Percentiles rank a stretch among this genome's conserved stretches.
Conservation (phyloP, 2,797 vertebrate genomes). For the Poecilia picta region DNA sequence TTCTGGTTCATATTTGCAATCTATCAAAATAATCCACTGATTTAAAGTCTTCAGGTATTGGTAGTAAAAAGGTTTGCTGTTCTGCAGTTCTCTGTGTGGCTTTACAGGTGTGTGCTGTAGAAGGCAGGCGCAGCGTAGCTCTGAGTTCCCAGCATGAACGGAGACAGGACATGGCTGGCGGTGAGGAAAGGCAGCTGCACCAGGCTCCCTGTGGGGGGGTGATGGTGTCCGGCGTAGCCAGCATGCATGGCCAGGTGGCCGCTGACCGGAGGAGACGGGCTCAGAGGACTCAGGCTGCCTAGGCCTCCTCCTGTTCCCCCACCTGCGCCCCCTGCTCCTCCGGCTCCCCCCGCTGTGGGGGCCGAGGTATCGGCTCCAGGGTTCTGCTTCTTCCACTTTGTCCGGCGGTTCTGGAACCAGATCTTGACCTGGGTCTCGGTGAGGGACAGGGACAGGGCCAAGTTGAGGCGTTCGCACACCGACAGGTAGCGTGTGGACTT, state of each 20-base stretch:
- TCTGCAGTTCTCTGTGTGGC: slow-evolving; percentile 10
- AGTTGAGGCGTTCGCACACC: slow-evolving; percentile 92
- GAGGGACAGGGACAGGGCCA: slow-evolving; percentile 92
- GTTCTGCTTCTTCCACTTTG: slow-evolving; percentile 98
- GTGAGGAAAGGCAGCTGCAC: slow-evolving; percentile 95
- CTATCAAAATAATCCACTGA: slow-evolving; percentile 76
- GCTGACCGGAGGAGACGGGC: slow-evolving; percentile 91
- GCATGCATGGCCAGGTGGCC: slow-evolving; percentile 91
- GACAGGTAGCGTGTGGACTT: slow-evolving; percentile 95
- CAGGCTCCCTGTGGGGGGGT: slow-evolving; percentile 84
- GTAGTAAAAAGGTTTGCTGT: slow-evolving; percentile 58
- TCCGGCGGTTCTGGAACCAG: slow-evolving; percentile 95
- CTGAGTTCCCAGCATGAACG: slow-evolving; percentile 95
- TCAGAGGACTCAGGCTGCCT: slow-evolving; percentile 89
- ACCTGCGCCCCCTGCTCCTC: slow-evolving; percentile 66
- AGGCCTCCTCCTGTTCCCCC: slow-evolving; percentile 75
- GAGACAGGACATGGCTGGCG: slow-evolving; percentile 93
- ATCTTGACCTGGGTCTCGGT: slow-evolving; percentile 97
- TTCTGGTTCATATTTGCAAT: slow-evolving; percentile 73
- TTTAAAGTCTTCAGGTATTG: slow-evolving; percentile 61
- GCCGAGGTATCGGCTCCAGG: slow-evolving; percentile 94
- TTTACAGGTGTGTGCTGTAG: slow-evolving; percentile 95
- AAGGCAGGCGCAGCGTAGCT: slow-evolving; percentile 93
- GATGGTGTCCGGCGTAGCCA: slow-evolving; percentile 85
- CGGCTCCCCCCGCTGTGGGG: slow-evolving; percentile 79